phyloP scores from a whole-genome alignment of 2,113 vertebrate genomes.

The Heterotilapia buettikoferi region DNA sequence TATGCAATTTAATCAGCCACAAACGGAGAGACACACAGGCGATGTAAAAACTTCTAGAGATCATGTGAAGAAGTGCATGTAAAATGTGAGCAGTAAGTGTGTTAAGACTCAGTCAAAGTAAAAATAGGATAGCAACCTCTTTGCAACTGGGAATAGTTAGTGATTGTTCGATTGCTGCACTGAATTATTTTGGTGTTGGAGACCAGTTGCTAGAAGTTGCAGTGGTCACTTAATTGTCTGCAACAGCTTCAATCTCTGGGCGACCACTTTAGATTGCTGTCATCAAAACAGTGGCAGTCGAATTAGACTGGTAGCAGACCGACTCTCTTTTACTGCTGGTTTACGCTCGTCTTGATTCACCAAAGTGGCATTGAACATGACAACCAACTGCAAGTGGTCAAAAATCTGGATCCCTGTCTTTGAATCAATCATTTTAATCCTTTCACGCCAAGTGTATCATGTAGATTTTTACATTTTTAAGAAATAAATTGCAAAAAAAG shows the following conservation, averaged over 20 bases:
- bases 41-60: neutral
- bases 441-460: neutral
- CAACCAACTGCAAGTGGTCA: neutral
- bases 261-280: neutral
- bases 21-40: neutral
- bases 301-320: rapidly evolving
- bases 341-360: neutral
- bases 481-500: rapidly evolving
- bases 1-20: neutral
- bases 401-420: neutral
- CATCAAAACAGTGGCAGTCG: rapidly evolving
- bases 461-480: neutral
- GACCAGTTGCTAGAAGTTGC: neutral
- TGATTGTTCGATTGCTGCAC: neutral
- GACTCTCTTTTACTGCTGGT: neutral
- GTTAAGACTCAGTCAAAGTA: rapidly evolving
- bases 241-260: neutral
- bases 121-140: neutral
- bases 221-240: rapidly evolving
- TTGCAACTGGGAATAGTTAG: neutral
- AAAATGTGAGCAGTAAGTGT: rapidly evolving
- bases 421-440: neutral
- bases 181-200: neutral
- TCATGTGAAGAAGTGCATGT: neutral
- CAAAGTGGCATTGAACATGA: neutral